phyloP scores from a whole-genome alignment of 2,888 invertebrate genomes.

The Temnothorax rugatulus region DNA sequence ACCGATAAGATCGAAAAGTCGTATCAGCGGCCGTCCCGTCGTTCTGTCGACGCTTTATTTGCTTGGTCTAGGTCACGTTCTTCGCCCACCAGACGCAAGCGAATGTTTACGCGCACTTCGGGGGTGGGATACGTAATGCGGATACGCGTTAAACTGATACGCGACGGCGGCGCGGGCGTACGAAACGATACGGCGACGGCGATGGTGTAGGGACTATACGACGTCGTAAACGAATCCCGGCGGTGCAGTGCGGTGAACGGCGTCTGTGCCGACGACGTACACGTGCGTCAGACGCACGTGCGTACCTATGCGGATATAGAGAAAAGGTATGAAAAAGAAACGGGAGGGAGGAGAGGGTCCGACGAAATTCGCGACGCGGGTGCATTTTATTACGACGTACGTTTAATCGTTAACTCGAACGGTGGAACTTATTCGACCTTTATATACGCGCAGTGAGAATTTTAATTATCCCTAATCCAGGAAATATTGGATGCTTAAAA shows the following conservation, averaged over 20 bases:
- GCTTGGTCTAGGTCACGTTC: conserved; percentile 49
- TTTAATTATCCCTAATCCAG: background rate
- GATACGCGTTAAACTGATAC: conserved; percentile 68
- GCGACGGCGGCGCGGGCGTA: conserved; percentile 57
- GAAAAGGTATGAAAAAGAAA: conserved; percentile 36
- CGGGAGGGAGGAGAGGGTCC: background rate
- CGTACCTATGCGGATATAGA: conserved; percentile 35
- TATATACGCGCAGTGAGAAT: background rate
- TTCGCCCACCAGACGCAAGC: conserved; percentile 23
- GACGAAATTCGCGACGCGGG: conserved; percentile 10
- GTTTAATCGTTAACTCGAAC: conserved; percentile 28
- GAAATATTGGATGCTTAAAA: background rate
- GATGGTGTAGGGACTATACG: conserved; percentile 40
- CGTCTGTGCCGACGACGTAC: conserved; percentile 45
- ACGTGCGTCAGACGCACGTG: conserved; percentile 59
- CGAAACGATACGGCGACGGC: conserved; percentile 55
- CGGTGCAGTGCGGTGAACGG: conserved; percentile 62
- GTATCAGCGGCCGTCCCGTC: conserved; percentile 12
- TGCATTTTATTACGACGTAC: conserved; percentile 29
- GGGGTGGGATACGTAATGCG: conserved; percentile 32
- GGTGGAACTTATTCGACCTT: background rate
- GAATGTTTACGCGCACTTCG: conserved; percentile 29
- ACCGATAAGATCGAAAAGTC: conserved; percentile 25
- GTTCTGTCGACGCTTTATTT: conserved; percentile 9
- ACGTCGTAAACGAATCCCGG: conserved; percentile 71